A percentile compares a stretch with the other conserved stretches of the same genome.
Conservation (phyloP, 2,113 vertebrate species). For the Nannobrachium achirus region DNA sequence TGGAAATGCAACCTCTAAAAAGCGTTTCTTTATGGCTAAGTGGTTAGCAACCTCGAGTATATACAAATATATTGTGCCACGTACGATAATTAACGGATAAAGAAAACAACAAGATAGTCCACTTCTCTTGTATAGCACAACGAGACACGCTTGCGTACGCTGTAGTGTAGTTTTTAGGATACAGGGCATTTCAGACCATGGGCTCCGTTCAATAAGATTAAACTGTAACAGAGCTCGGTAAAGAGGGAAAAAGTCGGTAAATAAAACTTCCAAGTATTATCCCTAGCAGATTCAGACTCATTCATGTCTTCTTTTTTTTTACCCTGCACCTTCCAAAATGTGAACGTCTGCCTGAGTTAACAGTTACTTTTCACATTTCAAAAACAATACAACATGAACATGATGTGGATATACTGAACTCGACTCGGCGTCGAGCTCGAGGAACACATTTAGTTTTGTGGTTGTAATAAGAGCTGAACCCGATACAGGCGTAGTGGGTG, state of each 20-base stretch:
- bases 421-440: conserved; percentile 16
- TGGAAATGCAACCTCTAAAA: conserved; percentile 74
- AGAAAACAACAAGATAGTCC: conserved; percentile 55
- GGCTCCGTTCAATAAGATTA: not conserved
- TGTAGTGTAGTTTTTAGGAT: not conserved
- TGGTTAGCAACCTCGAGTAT: conserved; percentile 80
- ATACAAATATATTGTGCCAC: conserved; percentile 85
- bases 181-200: conserved; percentile 4
- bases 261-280: not conserved
- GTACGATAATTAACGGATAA: conserved; percentile 72
- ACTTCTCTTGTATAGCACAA: conserved; percentile 72
- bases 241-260: too few species aligned
- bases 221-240: too few species aligned
- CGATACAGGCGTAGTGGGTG: conserved; percentile 56
- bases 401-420: not conserved
- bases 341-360: too few species aligned
- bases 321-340: too few species aligned
- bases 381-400: not conserved
- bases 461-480: conserved; percentile 7
- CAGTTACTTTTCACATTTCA: not conserved
- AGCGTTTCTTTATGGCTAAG: conserved; percentile 49
- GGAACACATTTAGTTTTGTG: conserved; percentile 14
- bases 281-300: not conserved
- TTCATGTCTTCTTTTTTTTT: too few species aligned
- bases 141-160: conserved; percentile 70